phyloP scores from a whole-genome alignment of 37 sponge, comb jelly and placozoan species.

The Tethya wilhelma region DNA sequence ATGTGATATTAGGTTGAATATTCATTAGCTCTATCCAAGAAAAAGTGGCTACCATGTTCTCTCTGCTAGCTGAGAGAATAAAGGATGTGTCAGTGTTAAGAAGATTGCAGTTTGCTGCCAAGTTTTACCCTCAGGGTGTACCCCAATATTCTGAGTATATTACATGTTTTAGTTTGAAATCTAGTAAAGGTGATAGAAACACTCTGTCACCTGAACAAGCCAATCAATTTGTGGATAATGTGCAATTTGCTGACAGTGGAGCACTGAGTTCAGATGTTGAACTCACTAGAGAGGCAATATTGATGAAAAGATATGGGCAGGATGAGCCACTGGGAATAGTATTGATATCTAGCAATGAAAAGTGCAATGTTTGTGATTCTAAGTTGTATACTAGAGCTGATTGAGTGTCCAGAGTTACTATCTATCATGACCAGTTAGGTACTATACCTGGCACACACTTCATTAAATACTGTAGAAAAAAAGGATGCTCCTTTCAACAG shows the following conservation, averaged over 20 bases:
- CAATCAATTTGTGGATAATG: background rate
- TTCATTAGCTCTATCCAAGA: background rate
- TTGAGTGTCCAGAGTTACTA: constrained; percentile 8
- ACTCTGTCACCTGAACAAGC: background rate
- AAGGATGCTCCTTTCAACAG: constrained; percentile 24
- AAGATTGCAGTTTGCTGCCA: constrained; percentile 28
- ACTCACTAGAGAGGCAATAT: constrained; percentile 8
- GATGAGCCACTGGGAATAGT: constrained; percentile 8
- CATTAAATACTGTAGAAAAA: constrained; percentile 25
- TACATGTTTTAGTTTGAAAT: background rate
- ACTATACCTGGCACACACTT: constrained; percentile 32
- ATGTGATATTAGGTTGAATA: background rate
- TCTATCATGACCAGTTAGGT: constrained; percentile 33
- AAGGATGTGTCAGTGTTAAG: constrained; percentile 29
- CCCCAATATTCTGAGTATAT: constrained; percentile 1
- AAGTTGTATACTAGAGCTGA: constrained; percentile 26
- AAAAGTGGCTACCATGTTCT: background rate
- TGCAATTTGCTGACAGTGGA: constrained; percentile 2
- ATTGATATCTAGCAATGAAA: background rate
- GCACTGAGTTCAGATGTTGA: constrained; percentile 3
- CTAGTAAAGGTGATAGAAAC: background rate
- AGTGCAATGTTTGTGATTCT: background rate
- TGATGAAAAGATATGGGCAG: background rate
- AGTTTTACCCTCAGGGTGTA: background rate
- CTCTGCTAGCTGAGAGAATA: background rate